Base-by-base conservation (phyloP, 2,797 vertebrate species). In the Spinus pinus region DNA sequence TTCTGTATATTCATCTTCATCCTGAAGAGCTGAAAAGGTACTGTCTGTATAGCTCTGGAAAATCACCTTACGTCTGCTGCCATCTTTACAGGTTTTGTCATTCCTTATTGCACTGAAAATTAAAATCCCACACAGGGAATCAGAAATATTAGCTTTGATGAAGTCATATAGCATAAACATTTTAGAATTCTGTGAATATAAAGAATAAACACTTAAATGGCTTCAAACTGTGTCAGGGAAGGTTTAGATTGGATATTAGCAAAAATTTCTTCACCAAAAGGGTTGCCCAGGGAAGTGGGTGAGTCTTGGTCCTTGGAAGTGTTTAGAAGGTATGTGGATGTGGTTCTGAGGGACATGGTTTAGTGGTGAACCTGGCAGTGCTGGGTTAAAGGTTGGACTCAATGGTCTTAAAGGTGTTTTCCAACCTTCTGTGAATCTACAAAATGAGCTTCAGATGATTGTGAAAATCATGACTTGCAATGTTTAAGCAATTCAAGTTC, bases 41-140 rank as follows among this genome's bases (percentile, higher is more conserved):
- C 97, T 98, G 75, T 99, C 99, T 56, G 98, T 90, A 88, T 99
- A 99, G 73, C 98, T 97, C 86, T 98, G 98, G 97, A 99, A 99
- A 94, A 99, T 86, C 9, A 98, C 99, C 90, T 97, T 99, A 70
- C 98, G 99, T 44, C 92, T 79, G 2, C 98, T 98, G 57, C 97
- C 95, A 53, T 91, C 84, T 67, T 64, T 62, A 21, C 93, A 93
- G 4, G 18, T 30, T 78, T 97, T 98, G 28, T 98, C 98, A 80
- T 51, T 81, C 66, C 66, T 92, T 73, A 12, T 78, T 50, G 92
- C 67, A 69, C 98, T 98, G 95, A 93, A 94, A 94, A 77, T 87
- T 74, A 73, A 83, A 88, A 89, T 58, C 12, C 16, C 49, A 58
- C 44, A 62, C 21, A 57, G 19, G 50, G 33, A 88, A 85, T 81